phyloP scores from a whole-genome alignment of 2,888 invertebrate species.

The Melangyna quadrimaculata region DNA sequence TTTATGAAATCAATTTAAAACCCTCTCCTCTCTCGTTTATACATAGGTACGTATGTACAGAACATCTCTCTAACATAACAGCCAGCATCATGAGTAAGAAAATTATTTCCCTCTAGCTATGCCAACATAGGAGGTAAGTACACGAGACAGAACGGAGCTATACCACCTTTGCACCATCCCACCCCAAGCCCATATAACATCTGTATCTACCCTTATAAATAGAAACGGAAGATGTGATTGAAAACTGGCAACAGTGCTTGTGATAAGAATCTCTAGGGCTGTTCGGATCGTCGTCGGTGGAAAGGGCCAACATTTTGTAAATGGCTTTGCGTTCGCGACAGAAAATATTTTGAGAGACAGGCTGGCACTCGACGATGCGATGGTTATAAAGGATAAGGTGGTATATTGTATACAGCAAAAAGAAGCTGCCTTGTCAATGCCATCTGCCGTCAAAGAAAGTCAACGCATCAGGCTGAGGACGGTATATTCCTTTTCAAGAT shows the following conservation, averaged over 20 bases:
- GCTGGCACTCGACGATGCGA: background rate
- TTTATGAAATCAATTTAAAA: slow-evolving; percentile 33
- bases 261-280: slow-evolving; percentile 56
- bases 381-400: background rate
- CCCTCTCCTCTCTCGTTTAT: background rate
- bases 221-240: slow-evolving; percentile 17
- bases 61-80: background rate
- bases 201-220: background rate
- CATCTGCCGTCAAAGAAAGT: slow-evolving; percentile 26
- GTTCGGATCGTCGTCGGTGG: too few species aligned
- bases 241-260: slow-evolving; percentile 64
- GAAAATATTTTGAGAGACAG: slow-evolving; percentile 12
- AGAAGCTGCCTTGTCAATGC: slow-evolving; percentile 8
- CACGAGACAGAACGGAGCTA: slow-evolving; percentile 11
- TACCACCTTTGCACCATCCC: background rate
- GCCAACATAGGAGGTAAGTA: background rate
- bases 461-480: slow-evolving; percentile 14
- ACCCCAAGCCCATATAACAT: background rate
- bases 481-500: slow-evolving; percentile 40
- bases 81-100: background rate
- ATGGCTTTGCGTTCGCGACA: slow-evolving; percentile 26
- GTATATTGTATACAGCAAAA: background rate
- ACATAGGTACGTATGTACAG: background rate
- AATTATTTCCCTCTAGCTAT: background rate
- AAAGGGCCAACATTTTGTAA: slow-evolving; percentile 41